Conservation (phyloP, 2,113 vertebrate genomes). For the human region DNA sequence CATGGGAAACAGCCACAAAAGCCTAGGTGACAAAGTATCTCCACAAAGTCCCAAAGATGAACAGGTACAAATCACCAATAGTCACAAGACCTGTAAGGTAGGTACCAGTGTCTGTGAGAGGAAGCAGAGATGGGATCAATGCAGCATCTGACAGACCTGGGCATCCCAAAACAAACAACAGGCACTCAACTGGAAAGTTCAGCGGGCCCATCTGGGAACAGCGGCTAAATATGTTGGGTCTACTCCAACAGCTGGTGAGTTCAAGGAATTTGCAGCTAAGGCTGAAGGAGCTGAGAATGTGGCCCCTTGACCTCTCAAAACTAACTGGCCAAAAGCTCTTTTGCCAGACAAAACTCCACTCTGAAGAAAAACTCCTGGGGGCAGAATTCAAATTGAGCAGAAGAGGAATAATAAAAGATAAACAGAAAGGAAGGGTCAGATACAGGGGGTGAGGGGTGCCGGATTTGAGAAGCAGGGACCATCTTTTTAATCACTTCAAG, state of each 20-base stretch:
- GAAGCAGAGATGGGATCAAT: neutral
- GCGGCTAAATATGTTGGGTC: neutral
- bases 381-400: neutral
- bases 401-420: neutral
- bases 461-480: neutral
- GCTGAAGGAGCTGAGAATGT: neutral
- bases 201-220: neutral
- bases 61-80: neutral
- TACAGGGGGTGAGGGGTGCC: fast-evolving
- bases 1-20: neutral
- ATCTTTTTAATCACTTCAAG: neutral
- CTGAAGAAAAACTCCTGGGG: neutral
- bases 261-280: neutral
- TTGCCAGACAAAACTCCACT: neutral
- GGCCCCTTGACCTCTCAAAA: neutral
- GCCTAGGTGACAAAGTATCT: neutral
- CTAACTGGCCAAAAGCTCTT: neutral
- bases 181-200: neutral
- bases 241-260: neutral
- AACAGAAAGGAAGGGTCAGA: neutral
- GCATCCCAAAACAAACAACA: neutral
- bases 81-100: neutral
- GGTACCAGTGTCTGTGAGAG: neutral
- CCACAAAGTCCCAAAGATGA: neutral
- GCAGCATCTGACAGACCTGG: neutral